Conservation (phyloP, 2,797 vertebrate genomes). For the Philypnodon macrostomus region DNA sequence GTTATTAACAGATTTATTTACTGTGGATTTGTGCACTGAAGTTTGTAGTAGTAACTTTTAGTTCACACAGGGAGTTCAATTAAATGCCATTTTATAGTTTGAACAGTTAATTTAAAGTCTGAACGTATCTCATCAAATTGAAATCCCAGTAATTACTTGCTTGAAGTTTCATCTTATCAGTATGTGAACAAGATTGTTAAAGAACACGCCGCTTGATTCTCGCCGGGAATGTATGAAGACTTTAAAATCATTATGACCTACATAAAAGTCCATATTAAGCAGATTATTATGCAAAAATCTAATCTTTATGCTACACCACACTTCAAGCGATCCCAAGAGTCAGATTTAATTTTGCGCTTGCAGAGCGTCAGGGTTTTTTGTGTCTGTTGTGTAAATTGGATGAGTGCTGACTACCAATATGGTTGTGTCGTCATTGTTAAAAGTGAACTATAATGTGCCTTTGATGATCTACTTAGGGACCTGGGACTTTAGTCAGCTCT, state of each 20-base stretch:
- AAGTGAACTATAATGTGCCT: constrained; percentile 12
- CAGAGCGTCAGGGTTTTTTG: constrained; percentile 2
- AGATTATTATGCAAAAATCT: constrained; percentile 4
- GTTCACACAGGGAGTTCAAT: no score
- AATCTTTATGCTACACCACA: constrained; percentile 1
- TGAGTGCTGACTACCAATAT: constrained; percentile 2
- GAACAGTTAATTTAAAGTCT: neutral
- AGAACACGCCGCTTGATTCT: neutral
- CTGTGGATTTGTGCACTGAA: no score
- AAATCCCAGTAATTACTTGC: neutral
- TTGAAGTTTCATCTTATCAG: constrained; percentile 6
- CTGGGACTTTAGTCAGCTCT: constrained; percentile 24
- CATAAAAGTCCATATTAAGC: constrained; percentile 7
- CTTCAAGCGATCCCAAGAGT: neutral
- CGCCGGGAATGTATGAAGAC: constrained; percentile 4
- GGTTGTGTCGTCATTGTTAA: constrained; percentile 12
- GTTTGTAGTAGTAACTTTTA: no score
- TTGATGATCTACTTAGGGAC: constrained; percentile 35
- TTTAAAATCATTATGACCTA: constrained; percentile 4
- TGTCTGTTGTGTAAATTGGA: constrained; percentile 5
- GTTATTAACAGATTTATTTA: no score
- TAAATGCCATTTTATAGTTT: neutral
- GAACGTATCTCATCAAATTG: neutral
- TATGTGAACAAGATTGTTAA: constrained; percentile 3
- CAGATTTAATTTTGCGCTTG: neutral